Percentiles rank a stretch among this genome's conserved stretches.
phyloP scores from a whole-genome alignment of 2,797 vertebrate species.

The Natrix natrix region DNA sequence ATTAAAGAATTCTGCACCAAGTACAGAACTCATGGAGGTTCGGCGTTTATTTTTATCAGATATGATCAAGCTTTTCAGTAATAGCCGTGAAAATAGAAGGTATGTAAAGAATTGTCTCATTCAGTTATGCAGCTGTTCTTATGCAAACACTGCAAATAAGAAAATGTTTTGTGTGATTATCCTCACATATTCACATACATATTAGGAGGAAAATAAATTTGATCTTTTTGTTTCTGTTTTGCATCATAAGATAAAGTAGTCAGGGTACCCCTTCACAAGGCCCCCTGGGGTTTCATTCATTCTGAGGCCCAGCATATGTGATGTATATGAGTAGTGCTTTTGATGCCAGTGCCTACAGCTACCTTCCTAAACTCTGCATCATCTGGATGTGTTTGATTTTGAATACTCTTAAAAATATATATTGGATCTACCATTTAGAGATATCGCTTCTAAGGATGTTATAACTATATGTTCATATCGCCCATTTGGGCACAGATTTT shows the following conservation, averaged over 20 bases:
- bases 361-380: neutral
- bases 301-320: neutral
- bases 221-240: neutral
- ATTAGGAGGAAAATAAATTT: neutral
- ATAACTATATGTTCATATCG: neutral
- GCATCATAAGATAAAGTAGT: neutral
- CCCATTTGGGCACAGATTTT: neutral
- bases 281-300: neutral
- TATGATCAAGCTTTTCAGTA: conserved; percentile 99
- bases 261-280: neutral
- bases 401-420: neutral
- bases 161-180: neutral
- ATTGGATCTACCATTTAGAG: neutral
- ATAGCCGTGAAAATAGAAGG: conserved; percentile 97
- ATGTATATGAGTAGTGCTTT: neutral
- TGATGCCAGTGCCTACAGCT: neutral
- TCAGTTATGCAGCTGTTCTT: neutral
- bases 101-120: conserved; percentile 60
- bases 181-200: neutral
- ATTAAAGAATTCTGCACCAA: conserved; percentile 93
- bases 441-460: neutral
- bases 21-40: conserved; percentile 97
- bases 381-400: neutral
- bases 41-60: conserved; percentile 96
- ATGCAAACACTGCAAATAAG: neutral